Percentiles rank a stretch among this genome's conserved stretches.
phyloP scores from a whole-genome alignment of 2,888 invertebrate species.

The Anoncus sp. region DNA sequence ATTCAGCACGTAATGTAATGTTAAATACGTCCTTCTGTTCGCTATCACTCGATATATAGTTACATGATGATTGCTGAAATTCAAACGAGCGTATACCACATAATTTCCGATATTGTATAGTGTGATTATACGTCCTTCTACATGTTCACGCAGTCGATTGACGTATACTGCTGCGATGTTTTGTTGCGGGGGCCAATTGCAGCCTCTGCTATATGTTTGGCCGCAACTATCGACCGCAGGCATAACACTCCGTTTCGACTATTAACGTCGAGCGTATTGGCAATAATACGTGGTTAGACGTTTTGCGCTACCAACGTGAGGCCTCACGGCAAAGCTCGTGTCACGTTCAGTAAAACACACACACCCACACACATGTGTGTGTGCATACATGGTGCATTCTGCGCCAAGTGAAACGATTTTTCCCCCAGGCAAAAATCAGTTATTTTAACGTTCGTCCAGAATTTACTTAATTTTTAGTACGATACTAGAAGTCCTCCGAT shows the following conservation, averaged over 20 bases:
- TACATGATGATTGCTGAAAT: neutral
- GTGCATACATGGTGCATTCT: neutral
- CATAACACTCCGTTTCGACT: conserved; percentile 67
- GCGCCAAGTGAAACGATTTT: neutral
- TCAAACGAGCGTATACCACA: neutral
- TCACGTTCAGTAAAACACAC: conserved; percentile 38
- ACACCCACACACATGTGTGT: neutral
- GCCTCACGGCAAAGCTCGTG: conserved; percentile 33
- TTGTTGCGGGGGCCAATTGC: conserved; percentile 25
- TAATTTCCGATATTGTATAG: neutral
- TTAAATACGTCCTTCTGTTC: neutral
- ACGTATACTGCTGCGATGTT: conserved; percentile 25
- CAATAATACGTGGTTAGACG: conserved; percentile 64
- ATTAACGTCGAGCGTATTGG: conserved; percentile 62
- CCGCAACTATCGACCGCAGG: conserved; percentile 52
- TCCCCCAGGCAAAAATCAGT: too few relatives aligned
- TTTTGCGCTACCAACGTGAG: conserved; percentile 31
- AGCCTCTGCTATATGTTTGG: conserved; percentile 34
- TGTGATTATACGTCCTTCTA: conserved; percentile 9
- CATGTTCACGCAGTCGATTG: neutral
- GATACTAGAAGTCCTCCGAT: too few relatives aligned
- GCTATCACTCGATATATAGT: neutral
- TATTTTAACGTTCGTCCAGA: too few relatives aligned
- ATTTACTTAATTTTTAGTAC: too few relatives aligned
- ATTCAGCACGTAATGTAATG: neutral